Base-by-base conservation (phyloP, 2,888 invertebrate genomes). In the Pantelozetes paolii region DNA sequence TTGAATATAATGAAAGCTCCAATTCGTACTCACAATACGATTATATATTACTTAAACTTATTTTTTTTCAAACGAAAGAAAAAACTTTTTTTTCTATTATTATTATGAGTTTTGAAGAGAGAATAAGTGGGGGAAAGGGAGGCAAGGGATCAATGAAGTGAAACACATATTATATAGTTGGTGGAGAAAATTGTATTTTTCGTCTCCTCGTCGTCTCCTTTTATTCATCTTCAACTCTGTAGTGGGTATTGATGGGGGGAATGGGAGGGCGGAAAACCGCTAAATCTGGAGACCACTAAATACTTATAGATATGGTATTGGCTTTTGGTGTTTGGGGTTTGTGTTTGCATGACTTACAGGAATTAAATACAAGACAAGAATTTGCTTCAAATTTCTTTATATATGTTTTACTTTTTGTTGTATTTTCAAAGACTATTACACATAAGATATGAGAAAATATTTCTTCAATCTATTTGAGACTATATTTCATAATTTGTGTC, bases 91-190 rank as follows among this genome's bases (percentile, higher is more conserved):
- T 30, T 57, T 57, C 30, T 30, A 30, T 30, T 26, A 30, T 28
- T 13, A 57, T 15, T 30, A 28, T 57, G 57, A 57, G 45, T 45
- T 45, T 2, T 45, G 18, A 18, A 45, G 45, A 36, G 36, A 45
- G 45, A 45, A 45, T 36, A 9, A 36, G 36, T 8, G 6, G 6
- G 6, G 36, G n/a, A 36, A 36, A 36, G 5, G 45, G 15, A 15
- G 57, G 57, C 15, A 28, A 57, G 18, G 15, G 2, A 57, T 28
- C 57, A 57, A 28, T 57, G 57, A 57, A 57, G 30, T 30, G 57
- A 57, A 30, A 57, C 57, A 57, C 57, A 57, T 57, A 57, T 57
- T 28, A 57, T 57, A 57, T 54, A 26, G n/a, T 54, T 20, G 11
- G 9, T 36, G 8, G 11, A 45, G 45, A 45, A 15, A 45, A 57